Evolutionary conservation across 1,140 invertebrate genomes (phyloP), one percentile per base, ranked within the genome.

Genomic region (Andricus grossulariae): DNA sequence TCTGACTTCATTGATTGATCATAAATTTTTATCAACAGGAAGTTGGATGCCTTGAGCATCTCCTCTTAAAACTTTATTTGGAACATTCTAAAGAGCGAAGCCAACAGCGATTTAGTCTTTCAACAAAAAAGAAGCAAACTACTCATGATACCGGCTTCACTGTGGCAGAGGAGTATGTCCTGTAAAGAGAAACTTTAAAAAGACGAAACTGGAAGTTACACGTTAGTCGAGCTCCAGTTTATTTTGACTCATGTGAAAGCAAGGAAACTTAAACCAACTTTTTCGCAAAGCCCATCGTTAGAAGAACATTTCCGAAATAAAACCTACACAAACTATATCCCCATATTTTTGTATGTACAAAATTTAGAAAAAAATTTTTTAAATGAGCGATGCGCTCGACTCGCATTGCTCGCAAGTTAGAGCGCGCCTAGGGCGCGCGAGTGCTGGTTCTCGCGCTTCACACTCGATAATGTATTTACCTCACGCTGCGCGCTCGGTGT

Each of bases 111-210:
- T 66, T 66, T 39, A 39, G 60, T 66, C 25, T 66, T 66, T 13
- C 13, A 39, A 13, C 60, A 66, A 66, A 66, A 66, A 66, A 39
- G 57, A 60, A 60, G 13, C 16, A 60, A 57, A 60, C 57, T 19
- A 60, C 57, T 60, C 57, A 39, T 32, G 60, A 66, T 66, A 39
- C 60, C 25, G 32, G 60, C 60, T 66, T 66, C 15, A 45, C 25
- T 66, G 60, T 39, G 60, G 32, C n/a, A 39, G 39, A 45, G 60
- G 39, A 66, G 25, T 66, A 16, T 66, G 60, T 66, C n/a, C 25
- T 39, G 60, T 21, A 66, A 66, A 66, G 60, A 66, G 60, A 66
- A 66, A 66, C 25, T 66, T 66, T 39, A 66, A 66, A 66, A 66
- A 25, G 25, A 66, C 60, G 32, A 39, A 66, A 66, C 60, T 66